Conservation (phyloP, 1,140 invertebrate genomes). For the Musca domestica region DNA sequence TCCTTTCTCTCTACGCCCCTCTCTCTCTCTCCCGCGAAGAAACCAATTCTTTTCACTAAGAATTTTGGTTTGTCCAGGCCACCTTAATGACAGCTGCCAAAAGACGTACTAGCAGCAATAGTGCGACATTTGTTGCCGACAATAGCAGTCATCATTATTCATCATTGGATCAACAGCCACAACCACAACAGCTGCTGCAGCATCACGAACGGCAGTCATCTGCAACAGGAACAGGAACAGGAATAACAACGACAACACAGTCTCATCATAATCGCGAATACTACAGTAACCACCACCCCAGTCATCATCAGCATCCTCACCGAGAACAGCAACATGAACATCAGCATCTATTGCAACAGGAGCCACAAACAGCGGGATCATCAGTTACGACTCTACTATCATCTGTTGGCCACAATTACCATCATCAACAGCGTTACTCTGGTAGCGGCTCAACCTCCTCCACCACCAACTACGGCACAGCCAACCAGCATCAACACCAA, state of each 20-base stretch:
- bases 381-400: too few relatives aligned
- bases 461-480: neutral
- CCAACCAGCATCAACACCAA: slow-evolving; percentile 9
- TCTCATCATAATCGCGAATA: neutral
- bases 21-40: slow-evolving; percentile 27
- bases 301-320: slow-evolving; percentile 24
- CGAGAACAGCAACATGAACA: slow-evolving; percentile 37
- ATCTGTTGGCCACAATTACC: too few relatives aligned
- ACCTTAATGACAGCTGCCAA: slow-evolving; percentile 47
- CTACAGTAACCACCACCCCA: neutral
- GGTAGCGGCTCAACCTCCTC: too few relatives aligned
- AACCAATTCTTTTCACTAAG: too few relatives aligned
- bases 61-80: too few relatives aligned
- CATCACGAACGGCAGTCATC: too few relatives aligned
- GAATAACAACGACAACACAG: neutral
- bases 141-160: slow-evolving; percentile 25
- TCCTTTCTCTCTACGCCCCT: neutral
- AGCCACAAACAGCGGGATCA: neutral
- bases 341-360: slow-evolving; percentile 52
- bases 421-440: too few relatives aligned
- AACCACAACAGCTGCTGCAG: slow-evolving; percentile 27
- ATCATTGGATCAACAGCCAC: slow-evolving; percentile 14
- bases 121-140: slow-evolving; percentile 30
- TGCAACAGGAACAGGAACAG: slow-evolving; percentile 15
- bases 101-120: slow-evolving; percentile 43